Evolutionary conservation across 2,888 invertebrate genomes (phyloP).

Genomic region (Drosophila macrospina): DNA sequence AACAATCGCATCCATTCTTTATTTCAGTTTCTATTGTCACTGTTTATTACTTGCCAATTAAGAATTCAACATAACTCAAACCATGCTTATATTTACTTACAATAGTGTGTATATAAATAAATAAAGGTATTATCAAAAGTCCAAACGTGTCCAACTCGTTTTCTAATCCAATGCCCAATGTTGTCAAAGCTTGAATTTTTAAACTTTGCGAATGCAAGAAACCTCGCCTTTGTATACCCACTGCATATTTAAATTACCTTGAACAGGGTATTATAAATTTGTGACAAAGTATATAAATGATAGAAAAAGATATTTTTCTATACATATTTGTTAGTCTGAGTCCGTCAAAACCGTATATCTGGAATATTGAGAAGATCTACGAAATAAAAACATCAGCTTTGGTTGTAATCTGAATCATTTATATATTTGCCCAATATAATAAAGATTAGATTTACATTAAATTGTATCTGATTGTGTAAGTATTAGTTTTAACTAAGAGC

Average conservation of each 20-base stretch:
- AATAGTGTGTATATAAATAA: not conserved
- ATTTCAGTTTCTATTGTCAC: slow-evolving; percentile 72
- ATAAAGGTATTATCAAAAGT: slow-evolving; percentile 1
- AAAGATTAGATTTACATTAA: slow-evolving; percentile 26
- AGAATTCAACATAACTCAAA: slow-evolving; percentile 49
- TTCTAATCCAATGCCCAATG: not conserved
- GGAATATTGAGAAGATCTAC: no score
- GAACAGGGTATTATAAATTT: not conserved
- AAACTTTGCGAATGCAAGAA: not conserved
- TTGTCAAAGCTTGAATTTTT: no score
- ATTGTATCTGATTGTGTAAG: slow-evolving; percentile 24
- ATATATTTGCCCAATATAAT: slow-evolving; percentile 42
- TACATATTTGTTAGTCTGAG: no score
- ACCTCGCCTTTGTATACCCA: not conserved
- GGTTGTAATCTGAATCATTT: slow-evolving; percentile 1
- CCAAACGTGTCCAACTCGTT: not conserved
- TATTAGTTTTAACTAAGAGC: slow-evolving; percentile 25
- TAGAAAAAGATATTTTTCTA: no score
- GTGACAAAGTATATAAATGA: not conserved
- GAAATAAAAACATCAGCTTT: not conserved
- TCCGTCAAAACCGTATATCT: no score
- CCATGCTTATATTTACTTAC: not conserved
- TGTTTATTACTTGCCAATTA: slow-evolving; percentile 73
- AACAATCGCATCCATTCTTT: not conserved
- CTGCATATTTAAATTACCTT: not conserved